Conservation (phyloP, 2,797 vertebrate genomes). For the Semotilus atromaculatus region DNA sequence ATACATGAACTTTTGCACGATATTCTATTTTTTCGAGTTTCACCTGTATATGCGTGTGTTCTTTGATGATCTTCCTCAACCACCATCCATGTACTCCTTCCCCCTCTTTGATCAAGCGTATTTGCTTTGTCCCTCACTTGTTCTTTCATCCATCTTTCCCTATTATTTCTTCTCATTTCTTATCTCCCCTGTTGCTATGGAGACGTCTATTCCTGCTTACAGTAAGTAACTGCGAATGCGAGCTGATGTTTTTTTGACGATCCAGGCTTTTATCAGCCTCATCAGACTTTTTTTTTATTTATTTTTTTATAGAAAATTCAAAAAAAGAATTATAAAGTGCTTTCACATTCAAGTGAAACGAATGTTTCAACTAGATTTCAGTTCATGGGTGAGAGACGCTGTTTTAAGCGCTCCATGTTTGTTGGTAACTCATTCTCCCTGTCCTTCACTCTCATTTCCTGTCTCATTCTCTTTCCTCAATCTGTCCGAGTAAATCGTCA, state of each 20-base stretch:
- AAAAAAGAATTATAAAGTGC: background rate
- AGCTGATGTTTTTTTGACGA: slow-evolving; percentile 31
- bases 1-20: too few relatives aligned
- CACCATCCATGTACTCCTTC: slow-evolving; percentile 56
- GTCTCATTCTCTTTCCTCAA: slow-evolving; percentile 50
- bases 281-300: background rate
- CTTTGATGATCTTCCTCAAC: slow-evolving; percentile 62
- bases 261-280: background rate
- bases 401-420: background rate
- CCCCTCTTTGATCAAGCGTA: slow-evolving; percentile 52
- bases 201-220: slow-evolving; percentile 61
- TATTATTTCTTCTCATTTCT: slow-evolving; percentile 67
- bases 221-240: slow-evolving; percentile 18
- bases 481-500: slow-evolving; percentile 67
- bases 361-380: slow-evolving; percentile 5
- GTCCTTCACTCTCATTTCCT: slow-evolving; percentile 45
- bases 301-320: slow-evolving; percentile 2
- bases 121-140: slow-evolving; percentile 63
- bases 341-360: background rate
- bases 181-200: slow-evolving; percentile 80
- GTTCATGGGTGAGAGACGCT: background rate
- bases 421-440: background rate
- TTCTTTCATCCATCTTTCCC: slow-evolving; percentile 61
- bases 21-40: too few relatives aligned
- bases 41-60: background rate